Evolutionary conservation across 2,113 vertebrate genomes (phyloP).

Genomic region (Pseudonaja textilis): DNA sequence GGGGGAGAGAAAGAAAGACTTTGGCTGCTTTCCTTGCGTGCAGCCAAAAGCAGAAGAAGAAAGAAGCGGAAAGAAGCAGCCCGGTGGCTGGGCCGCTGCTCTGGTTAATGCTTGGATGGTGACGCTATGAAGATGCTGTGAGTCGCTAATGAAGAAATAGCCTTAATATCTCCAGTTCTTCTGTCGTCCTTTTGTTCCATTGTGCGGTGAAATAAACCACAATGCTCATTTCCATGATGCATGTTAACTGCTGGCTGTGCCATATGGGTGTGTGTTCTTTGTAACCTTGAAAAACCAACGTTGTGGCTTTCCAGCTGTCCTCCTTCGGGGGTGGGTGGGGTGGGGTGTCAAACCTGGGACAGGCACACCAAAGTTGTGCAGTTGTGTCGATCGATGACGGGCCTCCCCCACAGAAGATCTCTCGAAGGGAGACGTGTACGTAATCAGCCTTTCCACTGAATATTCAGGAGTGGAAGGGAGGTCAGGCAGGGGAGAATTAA

Average conservation of each 20-base stretch:
- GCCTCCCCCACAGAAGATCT: not conserved
- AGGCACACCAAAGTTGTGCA: not conserved
- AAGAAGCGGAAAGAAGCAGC: no score
- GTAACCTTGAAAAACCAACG: not conserved
- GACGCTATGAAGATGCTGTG: not conserved
- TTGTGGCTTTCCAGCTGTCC: not conserved
- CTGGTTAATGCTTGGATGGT: not conserved
- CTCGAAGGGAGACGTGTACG: slow-evolving; percentile 14
- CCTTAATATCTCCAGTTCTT: not conserved
- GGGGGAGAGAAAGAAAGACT: no score
- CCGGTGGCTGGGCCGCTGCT: no score
- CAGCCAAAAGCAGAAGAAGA: no score
- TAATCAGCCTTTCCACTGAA: slow-evolving; percentile 34
- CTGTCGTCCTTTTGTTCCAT: not conserved
- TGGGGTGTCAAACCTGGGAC: not conserved
- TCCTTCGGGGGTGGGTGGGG: not conserved
- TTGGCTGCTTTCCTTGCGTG: no score
- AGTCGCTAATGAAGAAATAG: not conserved
- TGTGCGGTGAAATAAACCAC: not conserved
- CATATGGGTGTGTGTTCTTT: not conserved
- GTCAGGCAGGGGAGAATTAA: slow-evolving; percentile 34
- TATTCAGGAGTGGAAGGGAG: slow-evolving; percentile 41
- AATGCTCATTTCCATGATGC: not conserved
- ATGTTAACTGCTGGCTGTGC: not conserved
- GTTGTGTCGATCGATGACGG: not conserved